phyloP scores from a whole-genome alignment of 2,888 invertebrate genomes.

The Ephialtes manifestator region DNA sequence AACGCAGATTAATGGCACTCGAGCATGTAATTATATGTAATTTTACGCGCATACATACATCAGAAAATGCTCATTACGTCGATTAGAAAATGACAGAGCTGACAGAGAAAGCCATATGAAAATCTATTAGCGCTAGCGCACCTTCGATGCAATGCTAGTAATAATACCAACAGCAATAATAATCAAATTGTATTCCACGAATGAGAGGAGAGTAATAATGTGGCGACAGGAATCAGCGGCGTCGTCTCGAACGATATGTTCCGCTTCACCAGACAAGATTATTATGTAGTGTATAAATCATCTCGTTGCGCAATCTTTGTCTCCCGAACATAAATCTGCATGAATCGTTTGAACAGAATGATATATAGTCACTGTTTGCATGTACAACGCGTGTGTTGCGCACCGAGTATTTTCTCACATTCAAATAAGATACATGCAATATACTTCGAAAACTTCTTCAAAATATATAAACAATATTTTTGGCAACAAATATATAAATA shows the following conservation, averaged over 20 bases:
- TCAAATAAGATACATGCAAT: too few species aligned
- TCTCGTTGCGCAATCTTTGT: slow-evolving; percentile 63
- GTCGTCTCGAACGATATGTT: slow-evolving; percentile 60
- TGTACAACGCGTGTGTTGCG: slow-evolving; percentile 30
- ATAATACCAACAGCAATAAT: slow-evolving; percentile 1
- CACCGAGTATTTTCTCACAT: slow-evolving; percentile 16
- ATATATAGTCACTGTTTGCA: slow-evolving; percentile 54
- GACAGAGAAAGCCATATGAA: background rate
- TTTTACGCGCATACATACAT: slow-evolving; percentile 18
- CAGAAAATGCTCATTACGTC: background rate
- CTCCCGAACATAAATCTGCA: slow-evolving; percentile 67
- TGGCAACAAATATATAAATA: too few species aligned
- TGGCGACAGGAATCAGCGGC: slow-evolving; percentile 25
- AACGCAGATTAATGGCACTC: slow-evolving; percentile 14
- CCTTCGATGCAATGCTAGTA: slow-evolving; percentile 1
- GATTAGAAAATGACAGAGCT: slow-evolving; percentile 1
- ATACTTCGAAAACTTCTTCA: too few species aligned
- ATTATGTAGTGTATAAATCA: slow-evolving; percentile 66
- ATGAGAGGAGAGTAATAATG: slow-evolving; percentile 40
- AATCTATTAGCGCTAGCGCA: slow-evolving; percentile 3
- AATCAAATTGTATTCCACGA: slow-evolving; percentile 19
- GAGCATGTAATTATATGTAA: slow-evolving; percentile 9
- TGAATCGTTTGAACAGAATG: slow-evolving; percentile 63
- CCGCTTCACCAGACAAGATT: slow-evolving; percentile 61
- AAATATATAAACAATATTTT: too few species aligned